Evolutionary conservation across 37 sponge, comb jelly and placozoan genomes (phyloP), one percentile per base, ranked within the genome.

Genomic region (Cladorhizidae sp.): DNA sequence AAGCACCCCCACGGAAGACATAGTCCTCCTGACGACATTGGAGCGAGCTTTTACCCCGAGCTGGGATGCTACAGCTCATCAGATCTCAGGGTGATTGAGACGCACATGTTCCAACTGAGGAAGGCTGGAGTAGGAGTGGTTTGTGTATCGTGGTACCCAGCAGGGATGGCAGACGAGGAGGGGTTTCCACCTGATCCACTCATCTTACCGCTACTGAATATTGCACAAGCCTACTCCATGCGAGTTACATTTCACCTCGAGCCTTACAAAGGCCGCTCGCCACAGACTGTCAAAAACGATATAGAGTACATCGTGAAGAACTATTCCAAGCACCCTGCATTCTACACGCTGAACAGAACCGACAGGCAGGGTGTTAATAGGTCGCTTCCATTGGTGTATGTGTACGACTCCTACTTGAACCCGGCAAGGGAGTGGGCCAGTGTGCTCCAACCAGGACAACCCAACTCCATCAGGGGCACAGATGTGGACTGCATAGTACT

Each of bases 21-120:
- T 77, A 42, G 8, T 6, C 96, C 96, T 25, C 96, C 96, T 15
- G 74, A 89, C 51, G 93, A 95, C 71, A 86, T 95, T 57, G 96
- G 93, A 31, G 82, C 96, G 23, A 86, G 75, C 43, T 95, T 95
- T 69, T 95, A 95, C 70, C 96, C 96, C 6, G 32, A 83, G 22
- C 80, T 95, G 7, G 96, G 93, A 21, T 64, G 75, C 65, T 95
- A 95, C 67, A 95, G 96, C 91, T 95, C 96, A 1, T 37, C 31
- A 0, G 81, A 89, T 59, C 82, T 65, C 21, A 20, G 22, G 9
- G 72, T 86, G 11, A 80, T 95, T 14, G 51, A 77, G n/a, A 33
- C 38, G 20, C 96, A 95, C 79, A 95, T 95, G 96, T 40, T 75
- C 12, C 83, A 89, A 37, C 56, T 95, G 32, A 35, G 77, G 18